Conservation (phyloP, 1,140 invertebrate genomes). For the Dryas iulia region DNA sequence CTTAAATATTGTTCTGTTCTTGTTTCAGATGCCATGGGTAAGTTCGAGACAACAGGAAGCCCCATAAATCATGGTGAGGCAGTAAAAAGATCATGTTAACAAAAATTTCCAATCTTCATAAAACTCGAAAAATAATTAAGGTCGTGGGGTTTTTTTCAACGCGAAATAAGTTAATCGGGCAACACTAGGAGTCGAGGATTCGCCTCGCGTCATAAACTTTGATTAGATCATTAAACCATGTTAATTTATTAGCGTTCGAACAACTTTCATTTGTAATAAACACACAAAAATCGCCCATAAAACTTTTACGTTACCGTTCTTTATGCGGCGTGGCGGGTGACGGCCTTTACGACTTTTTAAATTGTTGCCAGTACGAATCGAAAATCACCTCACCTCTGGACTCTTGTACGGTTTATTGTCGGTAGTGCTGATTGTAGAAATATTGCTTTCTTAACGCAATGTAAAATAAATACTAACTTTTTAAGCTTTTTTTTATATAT, state of each 20-base stretch:
- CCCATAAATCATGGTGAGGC: conserved; percentile 59
- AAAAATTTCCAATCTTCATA: conserved; percentile 79
- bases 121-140: conserved; percentile 76
- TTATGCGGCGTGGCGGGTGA: conserved; percentile 24
- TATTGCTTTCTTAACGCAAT: neutral
- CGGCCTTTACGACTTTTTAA: conserved; percentile 50
- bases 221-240: conserved; percentile 79
- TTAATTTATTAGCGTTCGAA: conserved; percentile 76
- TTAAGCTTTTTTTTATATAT: neutral
- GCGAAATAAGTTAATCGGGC: conserved; percentile 73
- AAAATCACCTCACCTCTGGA: conserved; percentile 54
- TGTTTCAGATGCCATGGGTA: conserved; percentile 85
- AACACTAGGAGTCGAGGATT: conserved; percentile 79
- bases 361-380: conserved; percentile 51
- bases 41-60: conserved; percentile 65
- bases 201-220: conserved; percentile 78
- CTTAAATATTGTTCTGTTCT: conserved; percentile 26
- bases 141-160: conserved; percentile 47
- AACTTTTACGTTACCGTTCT: conserved; percentile 41
- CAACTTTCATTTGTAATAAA: conserved; percentile 61
- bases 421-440: conserved; percentile 1
- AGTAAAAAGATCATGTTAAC: conserved; percentile 66
- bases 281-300: conserved; percentile 58
- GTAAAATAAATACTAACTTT: neutral
- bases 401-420: conserved; percentile 21